phyloP scores from a whole-genome alignment of 2,888 invertebrate species.

The Anaspis maculata region DNA sequence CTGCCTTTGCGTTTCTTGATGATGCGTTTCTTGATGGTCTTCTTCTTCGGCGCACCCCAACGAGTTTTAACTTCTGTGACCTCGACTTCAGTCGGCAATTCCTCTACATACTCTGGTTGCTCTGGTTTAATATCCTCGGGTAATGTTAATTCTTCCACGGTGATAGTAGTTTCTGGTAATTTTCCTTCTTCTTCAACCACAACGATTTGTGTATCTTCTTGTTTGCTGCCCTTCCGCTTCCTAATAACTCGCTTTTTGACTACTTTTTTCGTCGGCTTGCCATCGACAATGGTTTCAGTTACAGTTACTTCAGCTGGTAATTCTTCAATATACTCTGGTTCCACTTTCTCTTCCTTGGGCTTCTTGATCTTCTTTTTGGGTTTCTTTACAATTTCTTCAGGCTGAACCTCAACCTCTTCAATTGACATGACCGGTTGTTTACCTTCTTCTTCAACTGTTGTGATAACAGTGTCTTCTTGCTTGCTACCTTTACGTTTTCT shows the following conservation, averaged over 20 bases:
- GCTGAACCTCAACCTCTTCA: slow-evolving; percentile 17
- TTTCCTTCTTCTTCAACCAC: slow-evolving; percentile 24
- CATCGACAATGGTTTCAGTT: slow-evolving; percentile 13
- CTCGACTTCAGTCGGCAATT: slow-evolving; percentile 21
- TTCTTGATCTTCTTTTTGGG: slow-evolving; percentile 6
- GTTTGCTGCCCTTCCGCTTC: slow-evolving; percentile 25
- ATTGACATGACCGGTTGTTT: slow-evolving; percentile 38
- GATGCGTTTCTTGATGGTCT: slow-evolving; percentile 20
- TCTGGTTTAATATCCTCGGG: slow-evolving; percentile 22
- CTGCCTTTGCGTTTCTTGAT: slow-evolving; percentile 26
- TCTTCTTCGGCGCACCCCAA: slow-evolving; percentile 22
- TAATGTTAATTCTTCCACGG: slow-evolving; percentile 30
- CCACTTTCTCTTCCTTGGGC: slow-evolving; percentile 6
- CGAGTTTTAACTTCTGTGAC: slow-evolving; percentile 21
- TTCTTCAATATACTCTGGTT: slow-evolving; percentile 21
- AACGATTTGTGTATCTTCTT: slow-evolving; percentile 32
- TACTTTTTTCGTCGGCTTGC: slow-evolving; percentile 17
- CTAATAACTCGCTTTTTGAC: slow-evolving; percentile 23
- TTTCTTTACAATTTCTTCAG: slow-evolving; percentile 3
- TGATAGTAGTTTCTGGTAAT: slow-evolving; percentile 31
- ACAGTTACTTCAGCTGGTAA: slow-evolving; percentile 33
- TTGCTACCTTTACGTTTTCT: slow-evolving; percentile 35
- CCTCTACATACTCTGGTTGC: slow-evolving; percentile 25
- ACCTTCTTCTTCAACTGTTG: slow-evolving; percentile 41
- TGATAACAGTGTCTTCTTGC: slow-evolving; percentile 42